Conservation (phyloP, 92 coral and sea anemone genomes). For the Paragorgia papillata region DNA sequence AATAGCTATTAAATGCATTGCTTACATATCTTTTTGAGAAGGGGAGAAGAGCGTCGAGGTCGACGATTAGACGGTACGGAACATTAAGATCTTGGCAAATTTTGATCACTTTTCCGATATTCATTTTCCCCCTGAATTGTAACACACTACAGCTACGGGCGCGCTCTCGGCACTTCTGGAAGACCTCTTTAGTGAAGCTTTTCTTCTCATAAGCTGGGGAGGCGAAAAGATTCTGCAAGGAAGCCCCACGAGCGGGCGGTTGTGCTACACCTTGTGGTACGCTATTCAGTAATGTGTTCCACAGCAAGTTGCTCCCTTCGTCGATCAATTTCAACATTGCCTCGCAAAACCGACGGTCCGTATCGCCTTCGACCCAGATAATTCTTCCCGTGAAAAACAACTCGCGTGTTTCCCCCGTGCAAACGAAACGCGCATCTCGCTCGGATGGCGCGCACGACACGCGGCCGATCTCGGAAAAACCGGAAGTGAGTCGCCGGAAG, state of each 20-base stretch:
- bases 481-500: conserved; percentile 73
- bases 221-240: conserved; percentile 36
- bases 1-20: conserved; percentile 43
- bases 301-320: conserved; percentile 61
- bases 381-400: conserved; percentile 74
- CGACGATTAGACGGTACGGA: conserved; percentile 71
- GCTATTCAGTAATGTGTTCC: conserved; percentile 49
- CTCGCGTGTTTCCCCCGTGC: conserved; percentile 82
- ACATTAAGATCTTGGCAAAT: conserved; percentile 75
- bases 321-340: conserved; percentile 73
- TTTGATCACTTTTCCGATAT: conserved; percentile 70
- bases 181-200: conserved; percentile 61
- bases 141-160: conserved; percentile 76
- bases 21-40: conserved; percentile 55
- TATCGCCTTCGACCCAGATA: conserved; percentile 86
- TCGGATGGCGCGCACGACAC: conserved; percentile 69
- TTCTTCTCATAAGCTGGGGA: conserved; percentile 66
- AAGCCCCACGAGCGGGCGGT: no score
- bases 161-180: conserved; percentile 63
- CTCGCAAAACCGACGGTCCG: conserved; percentile 78
- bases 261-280: no score
- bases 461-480: conserved; percentile 71
- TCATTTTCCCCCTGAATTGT: conserved; percentile 74
- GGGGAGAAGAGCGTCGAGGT: conserved; percentile 78
- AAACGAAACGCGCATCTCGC: conserved; percentile 74